Base-by-base conservation (phyloP, 92 coral and sea anemone species). In the Isaurus tuberculatus region DNA sequence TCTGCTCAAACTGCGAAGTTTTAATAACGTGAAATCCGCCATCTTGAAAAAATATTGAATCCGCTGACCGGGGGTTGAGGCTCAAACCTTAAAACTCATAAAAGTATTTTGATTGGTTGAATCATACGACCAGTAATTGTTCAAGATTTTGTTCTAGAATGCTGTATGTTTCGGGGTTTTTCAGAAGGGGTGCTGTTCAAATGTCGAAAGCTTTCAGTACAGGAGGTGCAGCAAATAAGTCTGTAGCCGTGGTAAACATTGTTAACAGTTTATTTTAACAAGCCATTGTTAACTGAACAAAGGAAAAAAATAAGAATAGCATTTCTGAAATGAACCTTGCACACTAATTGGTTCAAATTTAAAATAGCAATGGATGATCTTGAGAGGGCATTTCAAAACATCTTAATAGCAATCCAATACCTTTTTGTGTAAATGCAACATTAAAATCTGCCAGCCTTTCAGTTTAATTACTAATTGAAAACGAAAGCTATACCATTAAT, bases 221-320 rank as follows among this genome's bases (percentile, higher is more conserved):
- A 58, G 83, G 86, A 27, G 73, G 83, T 74, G 83, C 51, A 29
- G 74, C 88, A 13, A 86, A 75, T 13, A 86, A 85, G 16, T 92
- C 95, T 40, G 91, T 92, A 31, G 95, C 95, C 33, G 95, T 92
- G 95, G 95, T 92, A 64, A n/a, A 0, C 0, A 3, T 65, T 16
- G 15, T 6, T 36, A 70, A 10, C 15, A 28, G 22, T 70, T 4
- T 33, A 17, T 25, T 36, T 27, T n/a, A n/a, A n/a, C n/a, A n/a
- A n/a, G n/a, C n/a, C n/a, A n/a, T n/a, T n/a, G n/a, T n/a, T n/a
- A n/a, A n/a, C n/a, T n/a, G n/a, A n/a, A n/a, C n/a, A n/a, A n/a
- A n/a, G n/a, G n/a, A n/a, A n/a, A n/a, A n/a, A n/a, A n/a, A n/a
- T n/a, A n/a, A n/a, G n/a, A n/a, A n/a, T n/a, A n/a, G n/a, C n/a